These are phyloP conservation scores for Tortricodes alternella DNA, from an alignment of 2,888 invertebrate species.

Conservation along the genomic window DNA sequence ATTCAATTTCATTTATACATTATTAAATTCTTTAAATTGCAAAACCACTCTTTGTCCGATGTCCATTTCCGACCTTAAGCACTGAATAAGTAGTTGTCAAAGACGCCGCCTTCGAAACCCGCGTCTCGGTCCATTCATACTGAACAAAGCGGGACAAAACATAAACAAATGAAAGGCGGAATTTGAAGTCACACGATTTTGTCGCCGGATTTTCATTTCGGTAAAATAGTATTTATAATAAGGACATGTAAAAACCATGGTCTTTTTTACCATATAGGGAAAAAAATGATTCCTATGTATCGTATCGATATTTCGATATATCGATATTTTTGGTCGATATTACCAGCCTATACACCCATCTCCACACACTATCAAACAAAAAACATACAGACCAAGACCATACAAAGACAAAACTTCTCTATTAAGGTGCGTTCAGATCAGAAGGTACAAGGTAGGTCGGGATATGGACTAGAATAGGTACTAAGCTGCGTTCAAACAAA, in stretches of 20 bases:
- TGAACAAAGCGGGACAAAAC: conserved; percentile 11
- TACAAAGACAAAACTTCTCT: no score
- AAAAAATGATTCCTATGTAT: no score
- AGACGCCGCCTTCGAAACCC: conserved; percentile 69
- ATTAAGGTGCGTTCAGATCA: no score
- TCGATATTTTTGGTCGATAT: no score
- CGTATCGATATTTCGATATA: no score
- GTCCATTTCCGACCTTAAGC: conserved; percentile 75
- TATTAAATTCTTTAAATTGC: conserved; percentile 48
- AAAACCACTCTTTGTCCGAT: conserved; percentile 63
- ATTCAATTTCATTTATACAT: conserved; percentile 5
- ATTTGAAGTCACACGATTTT: neutral
- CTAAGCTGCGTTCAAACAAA: no score
- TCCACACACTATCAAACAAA: no score
- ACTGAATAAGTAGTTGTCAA: conserved; percentile 68
- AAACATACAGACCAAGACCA: no score
- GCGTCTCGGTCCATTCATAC: conserved; percentile 21
- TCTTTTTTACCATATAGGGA: no score
- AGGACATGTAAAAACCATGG: neutral
- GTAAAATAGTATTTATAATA: neutral
- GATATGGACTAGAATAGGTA: no score
- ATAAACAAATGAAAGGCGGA: conserved; percentile 10
- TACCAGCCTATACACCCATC: no score
- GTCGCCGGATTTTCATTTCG: neutral
- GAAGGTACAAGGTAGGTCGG: no score